Percentiles rank a stretch among this genome's conserved stretches.
Evolutionary conservation across 2,888 invertebrate species (phyloP).

Genomic region (Tenodera sinensis): DNA sequence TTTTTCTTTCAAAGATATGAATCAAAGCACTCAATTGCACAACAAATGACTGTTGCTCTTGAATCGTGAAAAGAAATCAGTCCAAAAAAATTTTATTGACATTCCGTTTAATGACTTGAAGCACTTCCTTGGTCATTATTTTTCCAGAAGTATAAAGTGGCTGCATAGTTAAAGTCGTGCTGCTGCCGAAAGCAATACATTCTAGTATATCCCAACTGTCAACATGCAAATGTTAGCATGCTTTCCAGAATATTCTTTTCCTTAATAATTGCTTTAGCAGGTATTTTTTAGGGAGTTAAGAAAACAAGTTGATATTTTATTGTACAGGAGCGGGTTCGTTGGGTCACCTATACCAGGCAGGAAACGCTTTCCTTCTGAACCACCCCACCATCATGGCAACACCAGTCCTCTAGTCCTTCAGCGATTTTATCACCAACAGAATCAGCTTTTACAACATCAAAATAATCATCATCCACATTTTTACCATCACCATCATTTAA

Average conservation of each 20-base stretch:
- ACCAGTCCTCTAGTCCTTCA: slow-evolving; percentile 76
- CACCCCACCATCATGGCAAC: slow-evolving; percentile 54
- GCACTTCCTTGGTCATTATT: too few species aligned
- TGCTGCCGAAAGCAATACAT: too few species aligned
- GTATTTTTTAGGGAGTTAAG: background rate
- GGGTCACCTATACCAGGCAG: slow-evolving; percentile 45
- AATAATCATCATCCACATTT: slow-evolving; percentile 45
- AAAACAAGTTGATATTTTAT: background rate
- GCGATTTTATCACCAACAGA: slow-evolving; percentile 74
- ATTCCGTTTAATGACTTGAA: too few species aligned
- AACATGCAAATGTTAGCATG: background rate
- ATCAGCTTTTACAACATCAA: slow-evolving; percentile 56
- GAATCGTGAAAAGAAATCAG: too few species aligned
- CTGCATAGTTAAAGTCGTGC: too few species aligned
- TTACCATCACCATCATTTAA: slow-evolving; percentile 18
- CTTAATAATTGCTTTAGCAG: background rate
- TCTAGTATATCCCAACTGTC: too few species aligned
- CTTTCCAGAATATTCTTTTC: background rate
- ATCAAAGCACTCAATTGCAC: too few species aligned
- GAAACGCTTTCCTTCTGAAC: slow-evolving; percentile 39
- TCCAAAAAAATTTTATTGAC: too few species aligned
- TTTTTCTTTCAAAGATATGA: too few species aligned
- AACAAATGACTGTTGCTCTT: too few species aligned
- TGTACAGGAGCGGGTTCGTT: slow-evolving; percentile 32
- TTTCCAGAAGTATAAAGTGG: too few species aligned